Conservation (phyloP, 2,888 invertebrate genomes). For the Tipula lateralis region DNA sequence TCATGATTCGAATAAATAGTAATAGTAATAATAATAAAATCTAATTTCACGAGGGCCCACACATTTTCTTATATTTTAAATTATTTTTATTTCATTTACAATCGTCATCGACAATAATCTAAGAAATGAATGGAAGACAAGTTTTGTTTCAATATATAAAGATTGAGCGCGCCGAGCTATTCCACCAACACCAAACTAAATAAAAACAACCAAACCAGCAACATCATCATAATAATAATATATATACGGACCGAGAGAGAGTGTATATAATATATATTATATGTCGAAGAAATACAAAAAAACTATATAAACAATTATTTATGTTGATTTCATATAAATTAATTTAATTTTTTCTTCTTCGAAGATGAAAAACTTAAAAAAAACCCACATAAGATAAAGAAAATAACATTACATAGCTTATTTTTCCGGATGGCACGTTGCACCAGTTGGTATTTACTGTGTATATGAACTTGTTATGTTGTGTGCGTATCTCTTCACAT, state of each 20-base stretch:
- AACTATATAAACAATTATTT: conserved; percentile 1
- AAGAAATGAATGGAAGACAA: background rate
- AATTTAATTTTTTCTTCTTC: background rate
- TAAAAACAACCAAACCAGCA: background rate
- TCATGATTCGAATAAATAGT: conserved; percentile 15
- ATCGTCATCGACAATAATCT: background rate
- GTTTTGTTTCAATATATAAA: background rate
- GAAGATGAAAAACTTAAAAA: background rate
- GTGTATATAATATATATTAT: background rate
- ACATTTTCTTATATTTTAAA: background rate
- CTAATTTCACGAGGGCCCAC: conserved; percentile 11
- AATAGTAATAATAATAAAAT: background rate
- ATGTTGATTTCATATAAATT: background rate
- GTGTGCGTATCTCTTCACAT: background rate
- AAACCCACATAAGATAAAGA: background rate
- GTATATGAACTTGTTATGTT: background rate
- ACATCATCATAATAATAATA: background rate
- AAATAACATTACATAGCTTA: background rate
- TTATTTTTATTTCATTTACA: background rate
- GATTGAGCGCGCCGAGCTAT: background rate
- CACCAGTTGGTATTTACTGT: background rate
- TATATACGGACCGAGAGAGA: background rate
- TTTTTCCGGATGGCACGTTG: background rate
- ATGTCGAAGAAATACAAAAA: background rate
- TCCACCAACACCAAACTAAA: background rate